Conservation (phyloP, 1,140 invertebrate genomes). For the Drosophila sucinea region DNA sequence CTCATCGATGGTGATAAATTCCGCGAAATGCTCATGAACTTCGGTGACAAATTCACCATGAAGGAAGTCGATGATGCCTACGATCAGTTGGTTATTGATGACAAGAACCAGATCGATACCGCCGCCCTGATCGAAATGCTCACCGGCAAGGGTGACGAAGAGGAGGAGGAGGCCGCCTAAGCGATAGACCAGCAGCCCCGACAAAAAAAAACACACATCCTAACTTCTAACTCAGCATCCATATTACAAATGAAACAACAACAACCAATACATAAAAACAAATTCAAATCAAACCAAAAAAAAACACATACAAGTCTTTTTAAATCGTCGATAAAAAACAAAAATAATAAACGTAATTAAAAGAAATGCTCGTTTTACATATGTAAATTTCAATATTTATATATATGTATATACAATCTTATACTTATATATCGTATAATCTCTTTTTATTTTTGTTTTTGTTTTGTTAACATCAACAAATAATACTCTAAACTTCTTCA, state of each 20-base stretch:
- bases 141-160: constrained; percentile 91
- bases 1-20: constrained; percentile 95
- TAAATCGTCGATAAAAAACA: constrained; percentile 76
- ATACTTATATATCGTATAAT: constrained; percentile 67
- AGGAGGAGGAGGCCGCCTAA: constrained; percentile 87
- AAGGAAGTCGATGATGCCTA: constrained; percentile 97
- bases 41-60: constrained; percentile 97
- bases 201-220: constrained; percentile 58
- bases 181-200: constrained; percentile 39
- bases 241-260: constrained; percentile 58
- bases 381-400: constrained; percentile 69
- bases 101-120: constrained; percentile 96
- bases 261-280: constrained; percentile 5
- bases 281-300: constrained; percentile 9
- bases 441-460: constrained; percentile 62
- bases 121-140: constrained; percentile 93
- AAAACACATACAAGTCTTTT: constrained; percentile 44
- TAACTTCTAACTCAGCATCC: constrained; percentile 81
- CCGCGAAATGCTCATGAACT: constrained; percentile 96
- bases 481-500: constrained; percentile 73
- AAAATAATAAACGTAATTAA: constrained; percentile 82
- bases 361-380: constrained; percentile 81
- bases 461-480: constrained; percentile 33
- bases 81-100: constrained; percentile 97
- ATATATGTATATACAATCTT: constrained; percentile 10